Evolutionary conservation across 2,797 vertebrate species (phyloP).

Genomic region (Paguma larvata): DNA sequence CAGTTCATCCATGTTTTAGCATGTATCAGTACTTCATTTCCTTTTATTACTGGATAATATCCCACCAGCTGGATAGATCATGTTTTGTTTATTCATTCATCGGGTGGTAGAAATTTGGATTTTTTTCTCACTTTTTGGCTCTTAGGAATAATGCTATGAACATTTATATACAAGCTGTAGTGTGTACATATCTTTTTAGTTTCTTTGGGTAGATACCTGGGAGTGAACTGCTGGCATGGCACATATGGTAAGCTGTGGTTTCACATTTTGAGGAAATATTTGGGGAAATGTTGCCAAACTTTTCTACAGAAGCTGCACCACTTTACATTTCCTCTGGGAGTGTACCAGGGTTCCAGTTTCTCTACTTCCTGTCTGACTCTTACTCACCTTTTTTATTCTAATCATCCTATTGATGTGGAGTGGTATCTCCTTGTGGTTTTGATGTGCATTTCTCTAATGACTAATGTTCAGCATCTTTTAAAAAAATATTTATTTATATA

Average conservation of each 20-base stretch:
- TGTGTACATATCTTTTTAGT: not conserved
- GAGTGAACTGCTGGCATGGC: not conserved
- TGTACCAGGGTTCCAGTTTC: not conserved
- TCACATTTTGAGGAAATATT: slow-evolving; percentile 55
- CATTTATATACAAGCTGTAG: not conserved
- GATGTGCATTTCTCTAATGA: not conserved
- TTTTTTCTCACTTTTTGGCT: not conserved
- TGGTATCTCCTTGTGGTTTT: not conserved
- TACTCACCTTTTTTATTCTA: not conserved
- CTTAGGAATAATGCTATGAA: slow-evolving; percentile 46
- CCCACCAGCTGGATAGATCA: not conserved
- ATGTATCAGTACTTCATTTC: not conserved
- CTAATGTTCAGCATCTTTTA: slow-evolving; percentile 17
- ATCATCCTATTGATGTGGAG: not conserved
- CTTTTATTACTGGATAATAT: slow-evolving; percentile 16
- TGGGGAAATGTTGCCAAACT: slow-evolving; percentile 40
- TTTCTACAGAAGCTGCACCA: not conserved
- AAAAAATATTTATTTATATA: too few relatives aligned
- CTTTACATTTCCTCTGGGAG: not conserved
- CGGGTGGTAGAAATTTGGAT: slow-evolving; percentile 16
- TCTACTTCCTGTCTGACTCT: not conserved
- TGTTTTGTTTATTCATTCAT: slow-evolving; percentile 42
- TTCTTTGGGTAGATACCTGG: not conserved
- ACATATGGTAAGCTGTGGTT: slow-evolving; percentile 27
- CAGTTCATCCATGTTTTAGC: not conserved